A percentile compares a stretch with the other conserved stretches of the same genome.
These are phyloP conservation scores for Drosophila setosimentum DNA, from an alignment of 2,888 invertebrate species.

Conservation along the genomic window DNA sequence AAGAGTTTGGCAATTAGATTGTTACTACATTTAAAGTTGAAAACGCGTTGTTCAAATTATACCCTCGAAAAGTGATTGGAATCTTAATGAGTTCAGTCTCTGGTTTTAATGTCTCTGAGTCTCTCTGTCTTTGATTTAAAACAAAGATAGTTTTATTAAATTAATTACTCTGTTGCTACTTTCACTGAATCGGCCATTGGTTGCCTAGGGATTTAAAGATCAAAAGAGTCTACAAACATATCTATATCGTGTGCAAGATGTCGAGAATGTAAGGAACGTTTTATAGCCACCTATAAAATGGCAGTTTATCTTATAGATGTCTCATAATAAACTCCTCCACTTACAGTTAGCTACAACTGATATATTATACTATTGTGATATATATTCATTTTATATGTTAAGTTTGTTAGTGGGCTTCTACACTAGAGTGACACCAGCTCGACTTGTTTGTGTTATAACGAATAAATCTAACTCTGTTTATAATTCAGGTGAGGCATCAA, in stretches of 20 bases:
- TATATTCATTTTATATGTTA: constrained; percentile 15
- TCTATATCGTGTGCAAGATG: constrained; percentile 20
- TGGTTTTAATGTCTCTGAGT: neutral
- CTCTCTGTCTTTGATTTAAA: neutral
- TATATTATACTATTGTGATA: constrained; percentile 23
- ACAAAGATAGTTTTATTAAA: neutral
- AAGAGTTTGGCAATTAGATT: neutral
- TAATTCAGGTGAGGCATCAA: constrained; percentile 52
- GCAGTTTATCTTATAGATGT: constrained; percentile 40
- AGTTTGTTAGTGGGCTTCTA: constrained; percentile 7
- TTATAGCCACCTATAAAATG: constrained; percentile 3
- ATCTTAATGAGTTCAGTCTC: neutral
- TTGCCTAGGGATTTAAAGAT: constrained; percentile 4
- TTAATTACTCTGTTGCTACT: neutral
- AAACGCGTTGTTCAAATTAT: neutral
- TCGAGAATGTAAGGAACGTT: constrained; percentile 11
- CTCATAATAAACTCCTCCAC: constrained; percentile 24
- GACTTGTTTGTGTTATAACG: constrained; percentile 50
- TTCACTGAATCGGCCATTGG: constrained; percentile 3
- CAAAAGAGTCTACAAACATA: constrained; percentile 14
- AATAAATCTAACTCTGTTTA: constrained; percentile 49
- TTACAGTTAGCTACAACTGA: constrained; percentile 23
- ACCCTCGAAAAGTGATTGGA: neutral
- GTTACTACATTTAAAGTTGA: neutral
- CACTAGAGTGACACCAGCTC: constrained; percentile 25